These are phyloP conservation scores for Stenodema calcarata DNA, from an alignment of 2,888 invertebrate genomes.

Conservation along the genomic window DNA sequence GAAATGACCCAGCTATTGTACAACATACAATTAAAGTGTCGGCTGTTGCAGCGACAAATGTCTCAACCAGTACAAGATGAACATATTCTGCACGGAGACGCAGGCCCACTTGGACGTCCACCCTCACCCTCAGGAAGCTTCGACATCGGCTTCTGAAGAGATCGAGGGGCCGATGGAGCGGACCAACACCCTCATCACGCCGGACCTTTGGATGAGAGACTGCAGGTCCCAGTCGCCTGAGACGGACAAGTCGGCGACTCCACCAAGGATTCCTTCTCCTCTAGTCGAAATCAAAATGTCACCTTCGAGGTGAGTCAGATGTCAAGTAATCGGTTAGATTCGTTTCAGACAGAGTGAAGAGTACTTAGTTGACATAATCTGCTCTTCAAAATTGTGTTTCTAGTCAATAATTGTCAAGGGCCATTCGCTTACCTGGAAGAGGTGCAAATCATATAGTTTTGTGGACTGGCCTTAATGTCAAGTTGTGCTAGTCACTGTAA, in stretches of 20 bases:
- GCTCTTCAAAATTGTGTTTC: too few relatives aligned
- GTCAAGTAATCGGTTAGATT: neutral
- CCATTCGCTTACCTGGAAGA: too few relatives aligned
- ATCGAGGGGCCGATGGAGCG: constrained; percentile 52
- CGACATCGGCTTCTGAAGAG: neutral
- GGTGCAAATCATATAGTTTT: too few relatives aligned
- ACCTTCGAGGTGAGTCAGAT: neutral
- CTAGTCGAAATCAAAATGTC: constrained; percentile 53
- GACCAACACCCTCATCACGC: constrained; percentile 72
- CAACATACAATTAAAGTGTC: too few relatives aligned
- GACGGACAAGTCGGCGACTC: constrained; percentile 57
- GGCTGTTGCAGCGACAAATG: constrained; percentile 82
- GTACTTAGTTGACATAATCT: too few relatives aligned
- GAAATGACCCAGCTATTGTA: too few relatives aligned
- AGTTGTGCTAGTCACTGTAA: too few relatives aligned
- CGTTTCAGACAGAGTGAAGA: too few relatives aligned
- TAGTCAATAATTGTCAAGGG: too few relatives aligned
- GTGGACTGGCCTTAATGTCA: too few relatives aligned
- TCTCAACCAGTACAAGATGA: constrained; percentile 95
- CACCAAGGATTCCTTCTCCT: constrained; percentile 54
- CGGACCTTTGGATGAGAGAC: constrained; percentile 88
- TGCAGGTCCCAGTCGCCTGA: constrained; percentile 64
- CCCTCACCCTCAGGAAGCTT: constrained; percentile 69
- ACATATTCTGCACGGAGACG: constrained; percentile 92
- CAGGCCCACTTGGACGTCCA: constrained; percentile 86